Conservation (phyloP, 2,113 vertebrate species). For the Xyrauchen texanus region DNA sequence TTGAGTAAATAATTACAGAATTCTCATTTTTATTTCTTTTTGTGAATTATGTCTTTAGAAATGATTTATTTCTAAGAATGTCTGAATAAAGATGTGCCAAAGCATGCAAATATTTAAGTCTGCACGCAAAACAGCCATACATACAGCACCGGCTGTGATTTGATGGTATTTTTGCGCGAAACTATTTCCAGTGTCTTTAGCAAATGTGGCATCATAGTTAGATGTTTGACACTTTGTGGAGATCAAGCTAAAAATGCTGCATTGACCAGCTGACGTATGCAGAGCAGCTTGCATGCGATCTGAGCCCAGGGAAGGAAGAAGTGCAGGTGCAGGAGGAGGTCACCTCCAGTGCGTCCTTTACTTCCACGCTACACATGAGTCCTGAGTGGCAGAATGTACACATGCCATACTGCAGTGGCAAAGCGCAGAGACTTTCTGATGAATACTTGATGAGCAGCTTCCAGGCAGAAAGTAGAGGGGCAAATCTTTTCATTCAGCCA, state of each 20-base stretch:
- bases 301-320: conserved; percentile 37
- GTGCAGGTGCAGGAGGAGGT: conserved; percentile 46
- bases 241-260: conserved; percentile 2
- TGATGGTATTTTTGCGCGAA: not conserved
- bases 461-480: conserved; percentile 41
- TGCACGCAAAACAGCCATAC: not conserved
- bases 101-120: conserved; percentile 52
- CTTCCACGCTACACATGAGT: conserved; percentile 44
- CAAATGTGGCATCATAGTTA: not conserved
- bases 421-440: conserved; percentile 48
- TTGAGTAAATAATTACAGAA: too few relatives aligned
- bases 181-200: not conserved
- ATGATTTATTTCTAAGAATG: not conserved
- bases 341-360: conserved; percentile 59
- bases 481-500: conserved; percentile 47
- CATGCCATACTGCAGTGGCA: conserved; percentile 45
- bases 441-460: conserved; percentile 60
- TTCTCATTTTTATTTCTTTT: too few relatives aligned
- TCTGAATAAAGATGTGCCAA: conserved; percentile 14
- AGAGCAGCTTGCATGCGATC: conserved; percentile 12
- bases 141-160: not conserved
- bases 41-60: not conserved
- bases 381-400: conserved; percentile 43
- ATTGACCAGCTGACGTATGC: not conserved
- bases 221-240: not conserved